Percentiles rank a stretch among this genome's conserved stretches.
Evolutionary conservation across 2,888 invertebrate species (phyloP).

Genomic region (Rhamnusium bicolor): DNA sequence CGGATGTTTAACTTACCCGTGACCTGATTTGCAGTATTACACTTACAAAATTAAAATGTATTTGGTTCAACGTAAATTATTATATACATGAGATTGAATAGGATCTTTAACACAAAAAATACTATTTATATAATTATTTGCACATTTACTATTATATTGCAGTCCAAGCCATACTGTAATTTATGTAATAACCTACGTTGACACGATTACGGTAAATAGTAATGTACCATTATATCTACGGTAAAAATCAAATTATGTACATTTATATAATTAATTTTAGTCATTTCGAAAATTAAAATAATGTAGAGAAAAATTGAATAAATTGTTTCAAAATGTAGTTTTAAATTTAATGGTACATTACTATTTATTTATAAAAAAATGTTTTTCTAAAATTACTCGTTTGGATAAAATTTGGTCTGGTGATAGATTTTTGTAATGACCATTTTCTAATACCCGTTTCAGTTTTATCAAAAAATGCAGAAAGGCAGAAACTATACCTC

Average conservation of each 20-base stretch:
- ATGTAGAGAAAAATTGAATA: background rate
- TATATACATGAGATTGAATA: background rate
- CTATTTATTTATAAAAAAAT: too few species aligned
- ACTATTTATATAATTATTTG: slow-evolving; percentile 10
- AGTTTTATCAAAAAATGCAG: too few species aligned
- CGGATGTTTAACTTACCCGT: slow-evolving; percentile 30
- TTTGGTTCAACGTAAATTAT: slow-evolving; percentile 25
- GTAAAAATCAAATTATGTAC: background rate
- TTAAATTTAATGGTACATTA: too few species aligned
- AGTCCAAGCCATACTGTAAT: background rate
- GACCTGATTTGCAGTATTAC: slow-evolving; percentile 33
- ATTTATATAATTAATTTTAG: too few species aligned
- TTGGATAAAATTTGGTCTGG: too few species aligned
- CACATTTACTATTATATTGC: background rate
- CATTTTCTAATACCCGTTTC: too few species aligned
- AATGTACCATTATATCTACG: slow-evolving; percentile 1
- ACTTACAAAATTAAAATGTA: slow-evolving; percentile 29
- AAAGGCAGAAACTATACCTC: too few species aligned
- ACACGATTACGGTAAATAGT: slow-evolving; percentile 1
- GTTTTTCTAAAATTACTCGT: too few species aligned
- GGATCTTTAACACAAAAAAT: slow-evolving; percentile 16
- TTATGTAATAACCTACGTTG: slow-evolving; percentile 7
- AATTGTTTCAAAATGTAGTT: too few species aligned
- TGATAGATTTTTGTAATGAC: too few species aligned
- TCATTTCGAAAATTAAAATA: too few species aligned